These are phyloP conservation scores for Rhadinocentrus ornatus DNA, from an alignment of 2,797 vertebrate genomes.

Conservation along the genomic window DNA sequence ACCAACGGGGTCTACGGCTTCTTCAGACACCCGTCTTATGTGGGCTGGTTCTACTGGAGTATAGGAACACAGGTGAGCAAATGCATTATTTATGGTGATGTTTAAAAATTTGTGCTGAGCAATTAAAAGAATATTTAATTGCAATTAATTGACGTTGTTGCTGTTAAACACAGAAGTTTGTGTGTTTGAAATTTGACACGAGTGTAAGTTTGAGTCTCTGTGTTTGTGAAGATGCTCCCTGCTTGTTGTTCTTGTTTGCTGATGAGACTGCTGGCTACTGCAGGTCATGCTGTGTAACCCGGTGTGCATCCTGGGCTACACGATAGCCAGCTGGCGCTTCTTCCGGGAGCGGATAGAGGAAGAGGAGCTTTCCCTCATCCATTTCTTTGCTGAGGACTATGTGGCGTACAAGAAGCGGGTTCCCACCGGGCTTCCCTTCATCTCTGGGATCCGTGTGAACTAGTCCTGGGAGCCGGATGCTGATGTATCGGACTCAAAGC, in stretches of 20 bases:
- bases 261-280: not conserved
- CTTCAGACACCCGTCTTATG: conserved; percentile 96
- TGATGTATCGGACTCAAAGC: conserved; percentile 57
- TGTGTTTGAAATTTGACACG: no score
- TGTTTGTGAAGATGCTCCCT: no score
- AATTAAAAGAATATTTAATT: no score
- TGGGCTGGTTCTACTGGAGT: conserved; percentile 99
- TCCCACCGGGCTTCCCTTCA: conserved; percentile 93
- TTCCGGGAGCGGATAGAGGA: conserved; percentile 96
- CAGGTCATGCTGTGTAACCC: conserved; percentile 97
- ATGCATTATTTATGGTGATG: no score
- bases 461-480: conserved; percentile 64
- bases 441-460: conserved; percentile 90
- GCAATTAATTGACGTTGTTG: no score
- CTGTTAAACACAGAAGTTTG: no score
- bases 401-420: conserved; percentile 93
- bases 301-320: conserved; percentile 90
- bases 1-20: conserved; percentile 92
- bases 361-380: conserved; percentile 93
- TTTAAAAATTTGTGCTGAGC: no score
- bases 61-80: conserved; percentile 93
- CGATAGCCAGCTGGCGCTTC: conserved; percentile 94
- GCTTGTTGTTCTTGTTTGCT: not conserved
- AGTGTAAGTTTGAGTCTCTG: no score
- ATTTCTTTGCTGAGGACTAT: conserved; percentile 97